These are phyloP conservation scores for Percopsis omiscomaycus DNA, from an alignment of 2,797 vertebrate genomes.

Conservation along the genomic window DNA sequence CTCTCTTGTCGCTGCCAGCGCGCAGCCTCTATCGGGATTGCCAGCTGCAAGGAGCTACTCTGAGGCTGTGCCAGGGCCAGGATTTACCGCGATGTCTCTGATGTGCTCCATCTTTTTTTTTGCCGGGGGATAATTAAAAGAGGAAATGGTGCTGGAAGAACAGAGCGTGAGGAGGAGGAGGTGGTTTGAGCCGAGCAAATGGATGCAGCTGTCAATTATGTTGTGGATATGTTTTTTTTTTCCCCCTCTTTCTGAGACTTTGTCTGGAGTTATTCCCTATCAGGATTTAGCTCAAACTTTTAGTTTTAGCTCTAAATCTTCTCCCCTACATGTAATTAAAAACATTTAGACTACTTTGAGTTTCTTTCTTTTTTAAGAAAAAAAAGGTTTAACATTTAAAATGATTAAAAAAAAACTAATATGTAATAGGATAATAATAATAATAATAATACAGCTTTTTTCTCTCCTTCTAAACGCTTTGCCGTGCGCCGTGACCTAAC, in stretches of 20 bases:
- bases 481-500: conserved; percentile 58
- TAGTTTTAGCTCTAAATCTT: conserved; percentile 61
- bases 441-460: conserved; percentile 10
- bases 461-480: conserved; percentile 46
- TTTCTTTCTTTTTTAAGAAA: too few relatives aligned
- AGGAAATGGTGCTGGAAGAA: conserved; percentile 80
- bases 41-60: conserved; percentile 78
- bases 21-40: conserved; percentile 77
- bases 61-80: conserved; percentile 80
- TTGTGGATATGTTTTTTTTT: conserved; percentile 71
- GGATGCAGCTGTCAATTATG: conserved; percentile 80
- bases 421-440: too few relatives aligned
- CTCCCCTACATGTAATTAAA: conserved; percentile 52
- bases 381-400: too few relatives aligned
- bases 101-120: conserved; percentile 79
- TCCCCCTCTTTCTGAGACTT: conserved; percentile 53
- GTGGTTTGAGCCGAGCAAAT: conserved; percentile 68
- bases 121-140: conserved; percentile 83
- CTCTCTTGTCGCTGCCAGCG: conserved; percentile 77
- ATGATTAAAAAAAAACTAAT: too few relatives aligned
- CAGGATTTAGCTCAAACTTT: conserved; percentile 57
- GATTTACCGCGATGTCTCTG: conserved; percentile 80
- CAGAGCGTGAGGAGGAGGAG: conserved; percentile 56
- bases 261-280: conserved; percentile 53
- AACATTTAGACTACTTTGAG: conserved; percentile 47